A percentile compares a stretch with the other conserved stretches of the same genome.
Evolutionary conservation across 2,797 vertebrate genomes (phyloP).

Genomic region (Sparidentex hasta): DNA sequence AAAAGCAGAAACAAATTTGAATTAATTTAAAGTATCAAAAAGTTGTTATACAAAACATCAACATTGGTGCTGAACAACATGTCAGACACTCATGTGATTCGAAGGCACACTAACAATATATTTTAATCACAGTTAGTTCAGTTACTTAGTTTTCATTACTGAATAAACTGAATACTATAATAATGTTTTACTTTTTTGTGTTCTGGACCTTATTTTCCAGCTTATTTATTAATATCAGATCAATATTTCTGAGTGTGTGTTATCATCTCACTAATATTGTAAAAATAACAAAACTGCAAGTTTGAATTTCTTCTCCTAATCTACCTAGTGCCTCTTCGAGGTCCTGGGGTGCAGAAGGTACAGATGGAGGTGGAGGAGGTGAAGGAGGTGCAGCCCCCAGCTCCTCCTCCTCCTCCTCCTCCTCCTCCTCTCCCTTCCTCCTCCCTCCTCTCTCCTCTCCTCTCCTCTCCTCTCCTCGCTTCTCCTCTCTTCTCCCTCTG

Average conservation of each 20-base stretch:
- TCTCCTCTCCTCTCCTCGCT: slow-evolving; percentile 14
- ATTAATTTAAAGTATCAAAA: neutral
- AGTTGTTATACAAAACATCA: neutral
- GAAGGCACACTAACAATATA: too few relatives aligned
- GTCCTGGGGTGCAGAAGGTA: slow-evolving; percentile 11
- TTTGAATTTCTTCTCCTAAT: too few relatives aligned
- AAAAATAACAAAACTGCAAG: too few relatives aligned
- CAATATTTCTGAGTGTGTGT: too few relatives aligned
- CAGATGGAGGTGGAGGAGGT: slow-evolving; percentile 43
- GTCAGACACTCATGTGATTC: neutral
- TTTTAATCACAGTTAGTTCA: too few relatives aligned
- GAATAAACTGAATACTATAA: too few relatives aligned
- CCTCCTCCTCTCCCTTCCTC: slow-evolving; percentile 27
- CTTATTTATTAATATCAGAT: too few relatives aligned
- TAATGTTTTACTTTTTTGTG: too few relatives aligned
- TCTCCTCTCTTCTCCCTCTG: slow-evolving; percentile 21
- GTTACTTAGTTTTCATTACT: too few relatives aligned
- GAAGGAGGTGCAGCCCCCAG: slow-evolving; percentile 47
- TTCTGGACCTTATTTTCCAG: too few relatives aligned
- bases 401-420: slow-evolving; percentile 31
- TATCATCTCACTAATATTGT: too few relatives aligned
- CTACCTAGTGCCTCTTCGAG: too few relatives aligned
- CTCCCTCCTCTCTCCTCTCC: slow-evolving; percentile 21
- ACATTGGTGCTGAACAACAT: neutral
- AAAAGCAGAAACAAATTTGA: neutral